Conservation (phyloP, 2,888 invertebrate genomes). For the Tryphoninae sp. region DNA sequence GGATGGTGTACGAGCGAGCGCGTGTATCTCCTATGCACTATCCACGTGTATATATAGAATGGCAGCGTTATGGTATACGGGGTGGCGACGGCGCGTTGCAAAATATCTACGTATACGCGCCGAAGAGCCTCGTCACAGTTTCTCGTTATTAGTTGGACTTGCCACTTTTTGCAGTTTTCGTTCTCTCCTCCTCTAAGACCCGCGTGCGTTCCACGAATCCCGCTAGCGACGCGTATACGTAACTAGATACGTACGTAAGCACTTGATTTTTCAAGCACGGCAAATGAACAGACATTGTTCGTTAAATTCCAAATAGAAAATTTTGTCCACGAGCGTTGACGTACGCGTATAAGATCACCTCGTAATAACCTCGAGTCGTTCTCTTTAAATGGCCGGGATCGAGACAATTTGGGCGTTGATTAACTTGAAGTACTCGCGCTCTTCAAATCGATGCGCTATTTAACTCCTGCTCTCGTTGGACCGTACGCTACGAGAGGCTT, state of each 20-base stretch:
- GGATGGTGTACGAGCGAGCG: slow-evolving; percentile 36
- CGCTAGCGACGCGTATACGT: background rate
- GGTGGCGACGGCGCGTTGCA: too few relatives aligned
- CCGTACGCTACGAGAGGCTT: slow-evolving; percentile 28
- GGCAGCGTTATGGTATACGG: background rate
- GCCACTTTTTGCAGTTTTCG: slow-evolving; percentile 48
- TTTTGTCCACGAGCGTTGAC: too few relatives aligned
- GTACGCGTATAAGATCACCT: slow-evolving; percentile 21
- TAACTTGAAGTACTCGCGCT: slow-evolving; percentile 63
- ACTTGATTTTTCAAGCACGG: slow-evolving; percentile 10
- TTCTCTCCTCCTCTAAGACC: slow-evolving; percentile 50
- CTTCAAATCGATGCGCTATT: slow-evolving; percentile 56
- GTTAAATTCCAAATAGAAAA: too few relatives aligned
- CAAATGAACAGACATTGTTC: background rate
- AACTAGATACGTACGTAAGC: background rate
- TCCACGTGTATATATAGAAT: background rate
- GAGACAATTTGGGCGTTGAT: slow-evolving; percentile 62
- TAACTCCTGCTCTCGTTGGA: slow-evolving; percentile 21
- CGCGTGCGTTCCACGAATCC: background rate
- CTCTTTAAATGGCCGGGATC: slow-evolving; percentile 27
- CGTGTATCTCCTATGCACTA: background rate
- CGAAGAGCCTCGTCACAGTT: slow-evolving; percentile 57
- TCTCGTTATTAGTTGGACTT: slow-evolving; percentile 62
- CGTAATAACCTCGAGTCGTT: slow-evolving; percentile 57
- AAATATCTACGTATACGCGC: background rate